Conservation (phyloP, 2,888 invertebrate species). For the Drosophila melanosoma region DNA sequence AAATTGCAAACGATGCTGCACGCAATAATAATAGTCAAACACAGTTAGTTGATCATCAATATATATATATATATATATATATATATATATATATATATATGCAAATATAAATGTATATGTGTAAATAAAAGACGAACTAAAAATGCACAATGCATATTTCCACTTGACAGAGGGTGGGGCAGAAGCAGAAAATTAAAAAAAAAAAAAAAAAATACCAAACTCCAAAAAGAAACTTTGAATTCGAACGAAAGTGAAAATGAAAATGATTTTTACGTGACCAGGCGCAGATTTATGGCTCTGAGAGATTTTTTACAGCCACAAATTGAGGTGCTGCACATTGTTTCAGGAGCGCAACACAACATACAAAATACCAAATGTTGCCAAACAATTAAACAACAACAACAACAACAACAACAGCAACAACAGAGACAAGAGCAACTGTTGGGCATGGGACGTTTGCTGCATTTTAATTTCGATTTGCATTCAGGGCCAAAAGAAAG, state of each 20-base stretch:
- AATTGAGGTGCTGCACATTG: slow-evolving; percentile 48
- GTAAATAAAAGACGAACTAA: neutral
- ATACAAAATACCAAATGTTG: slow-evolving; percentile 42
- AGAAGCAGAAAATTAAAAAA: neutral
- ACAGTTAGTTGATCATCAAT: slow-evolving; percentile 18
- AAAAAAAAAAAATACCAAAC: slow-evolving; percentile 25
- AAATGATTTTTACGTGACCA: slow-evolving; percentile 64
- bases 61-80: slow-evolving; percentile 21
- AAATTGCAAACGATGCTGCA: slow-evolving; percentile 29
- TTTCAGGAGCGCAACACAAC: slow-evolving; percentile 37
- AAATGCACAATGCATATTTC: slow-evolving; percentile 36
- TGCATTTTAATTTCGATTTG: slow-evolving; percentile 77
- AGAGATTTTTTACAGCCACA: slow-evolving; percentile 31
- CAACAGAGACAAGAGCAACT: neutral
- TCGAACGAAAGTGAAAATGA: slow-evolving; percentile 66
- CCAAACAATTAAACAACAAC: slow-evolving; percentile 49
- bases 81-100: slow-evolving; percentile 2
- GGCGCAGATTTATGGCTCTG: slow-evolving; percentile 59
- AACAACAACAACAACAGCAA: slow-evolving; percentile 1
- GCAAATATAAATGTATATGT: neutral
- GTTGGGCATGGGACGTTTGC: slow-evolving; percentile 51
- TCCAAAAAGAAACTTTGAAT: slow-evolving; percentile 41
- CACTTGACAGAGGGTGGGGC: neutral
- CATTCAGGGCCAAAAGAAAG: slow-evolving; percentile 77
- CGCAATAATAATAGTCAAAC: neutral